Conservation (phyloP, 1,140 invertebrate species). For the Drosophila repleta region DNA sequence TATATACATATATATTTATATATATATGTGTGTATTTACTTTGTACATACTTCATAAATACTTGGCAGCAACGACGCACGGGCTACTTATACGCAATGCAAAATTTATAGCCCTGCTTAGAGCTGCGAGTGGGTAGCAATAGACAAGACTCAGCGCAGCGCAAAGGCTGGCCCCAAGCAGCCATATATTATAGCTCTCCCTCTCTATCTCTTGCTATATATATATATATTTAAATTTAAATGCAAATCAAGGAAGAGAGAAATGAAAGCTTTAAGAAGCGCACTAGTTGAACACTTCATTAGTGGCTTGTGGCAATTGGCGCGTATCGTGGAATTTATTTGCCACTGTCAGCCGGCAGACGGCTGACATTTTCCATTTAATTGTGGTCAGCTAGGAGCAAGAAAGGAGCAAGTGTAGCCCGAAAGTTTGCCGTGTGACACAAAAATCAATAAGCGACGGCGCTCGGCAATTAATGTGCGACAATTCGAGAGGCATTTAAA, state of each 20-base stretch:
- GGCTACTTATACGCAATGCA: conserved; percentile 21
- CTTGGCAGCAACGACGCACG: neutral
- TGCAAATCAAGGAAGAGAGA: conserved; percentile 35
- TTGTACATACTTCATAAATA: neutral
- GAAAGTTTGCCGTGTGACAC: conserved; percentile 40
- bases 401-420: conserved; percentile 25
- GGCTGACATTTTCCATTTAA: conserved; percentile 47
- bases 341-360: conserved; percentile 31
- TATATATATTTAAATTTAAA: conserved; percentile 45
- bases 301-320: conserved; percentile 47
- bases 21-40: conserved; percentile 6
- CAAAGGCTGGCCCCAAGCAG: conserved; percentile 32
- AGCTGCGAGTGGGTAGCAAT: conserved; percentile 28
- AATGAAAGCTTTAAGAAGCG: conserved; percentile 6
- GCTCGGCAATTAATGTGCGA: conserved; percentile 40
- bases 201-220: too few species aligned
- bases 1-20: conserved; percentile 7
- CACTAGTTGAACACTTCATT: conserved; percentile 37
- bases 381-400: conserved; percentile 25
- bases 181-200: conserved; percentile 47
- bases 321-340: conserved; percentile 48
- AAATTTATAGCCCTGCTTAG: conserved; percentile 37
- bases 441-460: conserved; percentile 44
- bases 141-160: conserved; percentile 35
- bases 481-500: conserved; percentile 24